Evolutionary conservation across 2,113 vertebrate genomes (phyloP).

Genomic region (Danio rerio): GRCz12tu NC_133183.1:12538501-12539000

Average conservation of each 20-base stretch:
- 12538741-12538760: conserved; percentile 89
- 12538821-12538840: conserved; percentile 89
- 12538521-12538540: conserved; percentile 99
- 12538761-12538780: conserved; percentile 83
- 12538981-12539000: too few relatives aligned
- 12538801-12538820: conserved; percentile 69
- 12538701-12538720: conserved; percentile 53
- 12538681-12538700: conserved; percentile 82
- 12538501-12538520: conserved; percentile 94
- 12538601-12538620: conserved; percentile 86
- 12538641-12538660: conserved; percentile 63
- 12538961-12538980: too few relatives aligned
- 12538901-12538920: not conserved
- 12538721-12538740: conserved; percentile 67
- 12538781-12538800: conserved; percentile 84
- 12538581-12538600: conserved; percentile 99
- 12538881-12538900: not conserved
- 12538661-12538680: conserved; percentile 78
- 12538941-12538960: too few relatives aligned
- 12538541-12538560: conserved; percentile 94
- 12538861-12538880: not conserved
- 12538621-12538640: conserved; percentile 51
- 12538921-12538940: too few relatives aligned
- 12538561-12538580: conserved; percentile 95
- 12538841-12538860: conserved; percentile 90